These are phyloP conservation scores for Gortyna flavago DNA, from an alignment of 2,888 invertebrate genomes.

Conservation along the genomic window DNA sequence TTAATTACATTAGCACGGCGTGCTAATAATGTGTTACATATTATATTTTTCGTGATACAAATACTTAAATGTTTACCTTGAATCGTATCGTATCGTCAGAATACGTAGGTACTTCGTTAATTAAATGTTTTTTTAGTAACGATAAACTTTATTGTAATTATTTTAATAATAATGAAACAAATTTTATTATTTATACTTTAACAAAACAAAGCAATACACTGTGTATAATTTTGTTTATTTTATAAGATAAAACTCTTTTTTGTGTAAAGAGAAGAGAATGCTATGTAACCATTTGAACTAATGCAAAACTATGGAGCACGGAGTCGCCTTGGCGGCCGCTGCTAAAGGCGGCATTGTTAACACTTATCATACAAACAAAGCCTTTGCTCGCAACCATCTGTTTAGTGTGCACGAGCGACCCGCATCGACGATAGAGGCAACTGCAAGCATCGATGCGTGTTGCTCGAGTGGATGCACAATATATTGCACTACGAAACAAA, in stretches of 20 bases:
- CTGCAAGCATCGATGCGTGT: too few species aligned
- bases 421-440: too few species aligned
- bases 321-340: neutral
- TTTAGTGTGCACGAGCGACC: too few species aligned
- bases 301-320: neutral
- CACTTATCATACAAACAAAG: neutral
- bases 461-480: too few species aligned
- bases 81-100: neutral
- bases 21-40: neutral
- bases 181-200: neutral
- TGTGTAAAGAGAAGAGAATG: neutral
- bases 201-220: constrained; percentile 5
- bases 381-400: neutral
- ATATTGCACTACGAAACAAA: neutral
- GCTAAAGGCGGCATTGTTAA: neutral
- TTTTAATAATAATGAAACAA: neutral
- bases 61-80: constrained; percentile 1
- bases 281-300: neutral
- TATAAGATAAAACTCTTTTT: neutral
- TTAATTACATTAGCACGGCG: neutral
- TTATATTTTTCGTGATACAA: neutral
- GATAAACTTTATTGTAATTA: neutral
- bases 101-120: neutral
- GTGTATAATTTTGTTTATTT: constrained; percentile 2
- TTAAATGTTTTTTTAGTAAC: neutral